Conservation (phyloP, 2,888 invertebrate species). For the Limnephilus rhombicus region DNA sequence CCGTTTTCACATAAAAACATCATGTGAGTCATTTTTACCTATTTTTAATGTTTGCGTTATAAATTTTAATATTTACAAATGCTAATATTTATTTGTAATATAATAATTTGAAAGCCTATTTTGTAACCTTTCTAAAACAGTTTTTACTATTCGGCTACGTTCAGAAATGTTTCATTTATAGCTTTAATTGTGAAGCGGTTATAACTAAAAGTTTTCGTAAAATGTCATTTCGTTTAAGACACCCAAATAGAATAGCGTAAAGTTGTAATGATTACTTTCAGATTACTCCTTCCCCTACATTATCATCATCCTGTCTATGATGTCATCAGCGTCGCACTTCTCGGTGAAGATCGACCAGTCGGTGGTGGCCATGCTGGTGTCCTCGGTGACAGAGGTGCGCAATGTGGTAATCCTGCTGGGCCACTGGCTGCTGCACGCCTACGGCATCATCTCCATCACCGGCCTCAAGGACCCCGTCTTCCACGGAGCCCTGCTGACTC, state of each 20-base stretch:
- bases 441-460: constrained; percentile 93
- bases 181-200: too few relatives aligned
- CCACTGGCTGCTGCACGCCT: constrained; percentile 96
- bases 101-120: too few relatives aligned
- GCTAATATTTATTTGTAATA: too few relatives aligned
- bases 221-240: too few relatives aligned
- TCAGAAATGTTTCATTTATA: too few relatives aligned
- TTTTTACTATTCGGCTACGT: too few relatives aligned
- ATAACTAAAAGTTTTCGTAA: too few relatives aligned
- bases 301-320: constrained; percentile 92
- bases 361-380: constrained; percentile 84
- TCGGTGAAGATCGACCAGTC: constrained; percentile 92
- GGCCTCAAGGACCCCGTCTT: constrained; percentile 84
- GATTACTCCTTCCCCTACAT: constrained; percentile 97
- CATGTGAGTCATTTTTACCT: too few relatives aligned
- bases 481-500: constrained; percentile 82
- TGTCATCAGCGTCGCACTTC: constrained; percentile 95
- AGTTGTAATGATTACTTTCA: constrained; percentile 71
- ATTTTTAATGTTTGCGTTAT: too few relatives aligned
- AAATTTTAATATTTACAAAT: too few relatives aligned
- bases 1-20: too few relatives aligned
- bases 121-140: too few relatives aligned
- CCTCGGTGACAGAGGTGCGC: constrained; percentile 87
- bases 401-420: constrained; percentile 90
- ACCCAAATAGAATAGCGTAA: neutral